Percentiles rank a stretch among this genome's conserved stretches.
These are phyloP conservation scores for Oxycera nigricornis DNA, from an alignment of 2,888 invertebrate species.

Conservation along the genomic window DNA sequence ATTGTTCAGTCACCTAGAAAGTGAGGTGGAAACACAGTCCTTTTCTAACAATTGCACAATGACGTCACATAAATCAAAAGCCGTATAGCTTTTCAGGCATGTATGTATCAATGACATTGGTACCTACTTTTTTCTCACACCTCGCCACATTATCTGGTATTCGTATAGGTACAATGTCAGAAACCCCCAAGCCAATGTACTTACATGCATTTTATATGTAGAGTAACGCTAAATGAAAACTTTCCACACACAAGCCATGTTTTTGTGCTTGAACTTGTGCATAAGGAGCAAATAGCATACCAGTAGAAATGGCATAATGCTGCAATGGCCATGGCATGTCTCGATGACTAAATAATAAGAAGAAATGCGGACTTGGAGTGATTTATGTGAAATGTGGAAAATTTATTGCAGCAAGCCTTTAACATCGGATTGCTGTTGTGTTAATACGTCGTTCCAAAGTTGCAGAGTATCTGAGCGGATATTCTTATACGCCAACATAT, in stretches of 20 bases:
- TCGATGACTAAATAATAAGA: constrained; percentile 45
- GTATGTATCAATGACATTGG: too few species aligned
- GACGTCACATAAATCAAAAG: too few species aligned
- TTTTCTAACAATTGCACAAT: too few species aligned
- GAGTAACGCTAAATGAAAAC: not conserved
- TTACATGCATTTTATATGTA: not conserved
- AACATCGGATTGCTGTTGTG: constrained; percentile 34
- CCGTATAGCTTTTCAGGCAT: too few species aligned
- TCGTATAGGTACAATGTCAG: too few species aligned
- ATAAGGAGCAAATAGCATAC: not conserved
- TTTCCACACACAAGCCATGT: constrained; percentile 3
- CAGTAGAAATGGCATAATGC: constrained; percentile 8
- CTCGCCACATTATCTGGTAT: too few species aligned
- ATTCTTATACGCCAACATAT: not conserved
- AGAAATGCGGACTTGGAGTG: constrained; percentile 55
- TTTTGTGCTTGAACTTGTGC: constrained; percentile 10
- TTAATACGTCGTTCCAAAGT: not conserved
- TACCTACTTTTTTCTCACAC: too few species aligned
- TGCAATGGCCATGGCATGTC: constrained; percentile 35
- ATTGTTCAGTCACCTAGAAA: too few species aligned
- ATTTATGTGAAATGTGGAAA: constrained; percentile 60
- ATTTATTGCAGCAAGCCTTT: constrained; percentile 54
- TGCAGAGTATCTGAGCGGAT: not conserved
- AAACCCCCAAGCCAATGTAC: too few species aligned
- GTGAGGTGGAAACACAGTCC: too few species aligned